A percentile compares a stretch with the other conserved stretches of the same genome.
These are phyloP conservation scores for Eupithecia pulchellata DNA, from an alignment of 2,888 invertebrate species.

Conservation along the genomic window DNA sequence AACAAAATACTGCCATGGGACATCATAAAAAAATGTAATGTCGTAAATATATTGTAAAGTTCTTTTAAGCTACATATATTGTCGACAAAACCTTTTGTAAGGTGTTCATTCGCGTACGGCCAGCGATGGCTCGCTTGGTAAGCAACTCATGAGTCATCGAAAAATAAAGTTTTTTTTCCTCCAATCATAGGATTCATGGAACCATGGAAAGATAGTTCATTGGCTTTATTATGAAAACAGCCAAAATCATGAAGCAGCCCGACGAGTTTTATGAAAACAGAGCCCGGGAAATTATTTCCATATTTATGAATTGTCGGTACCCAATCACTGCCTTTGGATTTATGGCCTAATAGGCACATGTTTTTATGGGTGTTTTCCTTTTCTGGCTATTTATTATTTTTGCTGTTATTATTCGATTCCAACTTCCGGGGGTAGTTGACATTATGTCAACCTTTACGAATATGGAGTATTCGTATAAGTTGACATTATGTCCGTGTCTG, in stretches of 20 bases:
- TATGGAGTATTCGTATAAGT: background rate
- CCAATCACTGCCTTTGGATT: constrained; percentile 39
- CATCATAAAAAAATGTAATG: background rate
- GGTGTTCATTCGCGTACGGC: background rate
- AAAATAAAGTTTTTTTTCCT: background rate
- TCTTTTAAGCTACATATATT: background rate
- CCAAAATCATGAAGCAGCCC: constrained; percentile 5
- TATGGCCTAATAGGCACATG: constrained; percentile 31
- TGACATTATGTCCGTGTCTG: background rate
- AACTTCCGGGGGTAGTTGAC: background rate
- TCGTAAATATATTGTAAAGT: background rate
- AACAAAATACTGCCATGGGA: background rate
- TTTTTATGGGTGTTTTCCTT: constrained; percentile 35
- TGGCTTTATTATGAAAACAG: background rate
- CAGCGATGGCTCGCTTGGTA: background rate
- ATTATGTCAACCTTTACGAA: too few relatives aligned
- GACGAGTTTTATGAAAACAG: constrained; percentile 15
- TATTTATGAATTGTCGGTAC: constrained; percentile 43
- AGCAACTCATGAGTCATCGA: background rate
- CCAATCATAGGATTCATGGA: too few relatives aligned
- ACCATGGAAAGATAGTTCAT: constrained; percentile 2
- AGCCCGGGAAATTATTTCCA: constrained; percentile 38
- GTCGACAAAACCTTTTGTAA: background rate
- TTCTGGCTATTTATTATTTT: constrained; percentile 24
- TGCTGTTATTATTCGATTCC: background rate